A percentile compares a stretch with the other conserved stretches of the same genome.
Evolutionary conservation across 2,113 vertebrate genomes (phyloP).

Genomic region (Rynchops niger): DNA sequence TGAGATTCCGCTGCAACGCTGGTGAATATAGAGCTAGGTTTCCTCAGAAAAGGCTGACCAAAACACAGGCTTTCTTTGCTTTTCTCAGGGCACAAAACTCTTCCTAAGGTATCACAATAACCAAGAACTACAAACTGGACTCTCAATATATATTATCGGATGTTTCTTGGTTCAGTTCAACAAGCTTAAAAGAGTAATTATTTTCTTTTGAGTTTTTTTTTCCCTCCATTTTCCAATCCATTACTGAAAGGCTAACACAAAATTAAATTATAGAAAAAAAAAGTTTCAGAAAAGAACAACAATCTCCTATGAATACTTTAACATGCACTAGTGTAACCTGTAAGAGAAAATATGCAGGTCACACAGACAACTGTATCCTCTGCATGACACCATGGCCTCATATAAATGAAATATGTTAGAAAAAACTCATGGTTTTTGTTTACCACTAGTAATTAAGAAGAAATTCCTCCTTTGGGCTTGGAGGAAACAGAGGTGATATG

Average conservation of each 20-base stretch:
- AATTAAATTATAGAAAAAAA: conserved; percentile 59
- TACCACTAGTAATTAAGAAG: conserved; percentile 68
- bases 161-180: background rate
- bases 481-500: conserved; percentile 75
- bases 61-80: conserved; percentile 46
- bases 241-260: conserved; percentile 42
- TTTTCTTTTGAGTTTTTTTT: background rate
- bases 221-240: conserved; percentile 2
- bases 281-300: conserved; percentile 34
- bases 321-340: conserved; percentile 77
- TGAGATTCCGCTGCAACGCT: conserved; percentile 16
- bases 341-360: conserved; percentile 66
- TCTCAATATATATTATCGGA: background rate
- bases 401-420: conserved; percentile 70
- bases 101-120: conserved; percentile 51
- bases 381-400: conserved; percentile 45
- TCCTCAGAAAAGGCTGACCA: background rate
- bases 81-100: conserved; percentile 40
- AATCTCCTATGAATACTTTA: conserved; percentile 67
- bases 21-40: conserved; percentile 18
- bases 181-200: background rate
- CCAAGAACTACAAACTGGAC: conserved; percentile 34
- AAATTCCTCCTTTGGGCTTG: conserved; percentile 62
- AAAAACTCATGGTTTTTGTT: conserved; percentile 60
- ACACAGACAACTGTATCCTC: conserved; percentile 66